Conservation (phyloP, 2,797 vertebrate species). For the Karalla daura region DNA sequence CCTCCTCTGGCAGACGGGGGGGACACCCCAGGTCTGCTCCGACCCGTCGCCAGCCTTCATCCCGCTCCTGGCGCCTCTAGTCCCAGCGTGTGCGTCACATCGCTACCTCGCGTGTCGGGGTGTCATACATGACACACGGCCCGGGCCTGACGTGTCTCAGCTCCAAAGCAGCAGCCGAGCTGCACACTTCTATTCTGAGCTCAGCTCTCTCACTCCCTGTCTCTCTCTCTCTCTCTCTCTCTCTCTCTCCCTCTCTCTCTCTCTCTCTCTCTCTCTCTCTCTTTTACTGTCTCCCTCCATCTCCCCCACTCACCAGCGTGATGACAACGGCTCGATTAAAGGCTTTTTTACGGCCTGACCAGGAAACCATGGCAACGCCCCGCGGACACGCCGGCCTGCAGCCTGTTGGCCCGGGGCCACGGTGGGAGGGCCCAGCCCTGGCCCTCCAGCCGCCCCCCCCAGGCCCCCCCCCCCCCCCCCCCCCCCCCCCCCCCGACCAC, state of each 20-base stretch:
- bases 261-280: neutral
- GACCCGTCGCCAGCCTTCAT: no score
- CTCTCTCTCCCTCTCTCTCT: neutral
- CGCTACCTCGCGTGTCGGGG: no score
- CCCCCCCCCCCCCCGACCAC: conserved; percentile 57
- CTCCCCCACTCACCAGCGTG: conserved; percentile 54
- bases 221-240: neutral
- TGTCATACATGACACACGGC: conserved; percentile 20
- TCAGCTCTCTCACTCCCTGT: neutral
- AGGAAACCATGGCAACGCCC: conserved; percentile 71
- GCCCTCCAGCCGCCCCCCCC: no score
- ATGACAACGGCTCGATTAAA: conserved; percentile 76
- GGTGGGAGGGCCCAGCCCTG: conserved; percentile 62
- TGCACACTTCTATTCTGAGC: conserved; percentile 55
- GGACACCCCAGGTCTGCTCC: no score
- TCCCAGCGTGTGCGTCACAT: no score
- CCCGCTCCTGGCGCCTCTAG: no score
- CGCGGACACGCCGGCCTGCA: conserved; percentile 62
- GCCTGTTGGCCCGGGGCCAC: conserved; percentile 62
- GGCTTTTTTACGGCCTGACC: conserved; percentile 60
- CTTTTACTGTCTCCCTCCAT: conserved; percentile 23
- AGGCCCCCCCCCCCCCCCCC: no score
- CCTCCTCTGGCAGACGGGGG: no score
- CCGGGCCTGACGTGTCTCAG: conserved; percentile 26
- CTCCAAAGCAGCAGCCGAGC: conserved; percentile 26